Evolutionary conservation across 2,113 vertebrate genomes (phyloP).

Genomic region (Megaleporinus macrocephalus): DNA sequence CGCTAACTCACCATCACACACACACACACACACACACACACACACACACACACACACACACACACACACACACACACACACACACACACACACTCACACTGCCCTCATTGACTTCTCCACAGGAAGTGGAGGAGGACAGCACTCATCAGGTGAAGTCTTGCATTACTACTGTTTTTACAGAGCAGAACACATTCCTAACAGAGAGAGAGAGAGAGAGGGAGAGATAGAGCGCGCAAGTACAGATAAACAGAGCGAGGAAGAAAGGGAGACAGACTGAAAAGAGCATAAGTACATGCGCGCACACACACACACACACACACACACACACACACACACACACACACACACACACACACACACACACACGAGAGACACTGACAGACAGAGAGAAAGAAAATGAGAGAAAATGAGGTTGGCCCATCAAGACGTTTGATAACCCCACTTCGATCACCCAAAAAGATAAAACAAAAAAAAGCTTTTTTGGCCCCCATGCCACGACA

Average conservation of each 20-base stretch:
- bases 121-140: slow-evolving; percentile 39
- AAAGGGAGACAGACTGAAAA: slow-evolving; percentile 1
- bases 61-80: slow-evolving; percentile 37
- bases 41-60: slow-evolving; percentile 43
- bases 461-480: too few species aligned
- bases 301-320: too few species aligned
- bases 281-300: too few species aligned
- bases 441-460: too few species aligned
- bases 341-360: too few species aligned
- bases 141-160: slow-evolving; percentile 31
- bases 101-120: slow-evolving; percentile 42
- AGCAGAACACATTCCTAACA: slow-evolving; percentile 45
- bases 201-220: slow-evolving; percentile 30
- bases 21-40: slow-evolving; percentile 34
- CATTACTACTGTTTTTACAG: slow-evolving; percentile 19
- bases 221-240: slow-evolving; percentile 13
- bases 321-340: too few species aligned
- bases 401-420: too few species aligned
- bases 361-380: too few species aligned
- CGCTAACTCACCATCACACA: slow-evolving; percentile 10
- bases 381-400: too few species aligned
- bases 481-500: too few species aligned
- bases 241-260: background rate
- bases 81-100: slow-evolving; percentile 38
- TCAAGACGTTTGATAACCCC: too few species aligned